Base-by-base conservation (phyloP, 2,888 invertebrate species). In the Horisme vitalbata region DNA sequence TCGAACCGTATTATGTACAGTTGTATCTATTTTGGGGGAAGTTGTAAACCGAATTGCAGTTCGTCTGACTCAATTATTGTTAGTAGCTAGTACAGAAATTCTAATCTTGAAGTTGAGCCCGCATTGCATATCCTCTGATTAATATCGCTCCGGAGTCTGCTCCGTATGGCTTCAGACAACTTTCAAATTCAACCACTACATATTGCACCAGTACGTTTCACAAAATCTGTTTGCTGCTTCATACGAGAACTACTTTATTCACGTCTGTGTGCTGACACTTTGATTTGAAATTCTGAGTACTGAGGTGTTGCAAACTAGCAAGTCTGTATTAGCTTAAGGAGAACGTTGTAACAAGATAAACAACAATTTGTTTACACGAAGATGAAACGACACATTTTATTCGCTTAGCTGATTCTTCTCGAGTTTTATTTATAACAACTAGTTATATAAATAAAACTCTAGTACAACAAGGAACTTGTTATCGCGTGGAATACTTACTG, bases 121-220 rank as follows among this genome's bases (percentile, higher is more conserved):
- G 79, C 72, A 77, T 72, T 72, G 79, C 80, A 83, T 79, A 78
- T 78, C 76, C 71, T 73, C 70, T 81, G 85, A 86, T 85, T 85
- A 83, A 84, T 85, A 83, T 83, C 77, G 72, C 61, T 61, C 58
- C 20, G 33, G 63, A 59, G 64, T 64, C 65, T 58, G 56, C 59
- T 39, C 38, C 57, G 55, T 75, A 75, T 56, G 75, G 75, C 64
- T 76, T 79, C 79, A 69, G 71, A 79, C 75, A 79, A 83, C 75
- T 81, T 79, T 77, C 68, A 48, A 68, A 75, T 68, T 56, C 55
- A 63, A 66, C 64, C 56, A 54, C 62, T 54, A 46, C 56, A 61
- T 61, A 61, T 63, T 65, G 57, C 49, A 38, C 33, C 26, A 39
- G 21, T 37, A 43, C 36, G n/a, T 47, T 47, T 38, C 37, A 24